phyloP scores from a whole-genome alignment of 2,888 invertebrate genomes.

The Muschampia plurimacula region DNA sequence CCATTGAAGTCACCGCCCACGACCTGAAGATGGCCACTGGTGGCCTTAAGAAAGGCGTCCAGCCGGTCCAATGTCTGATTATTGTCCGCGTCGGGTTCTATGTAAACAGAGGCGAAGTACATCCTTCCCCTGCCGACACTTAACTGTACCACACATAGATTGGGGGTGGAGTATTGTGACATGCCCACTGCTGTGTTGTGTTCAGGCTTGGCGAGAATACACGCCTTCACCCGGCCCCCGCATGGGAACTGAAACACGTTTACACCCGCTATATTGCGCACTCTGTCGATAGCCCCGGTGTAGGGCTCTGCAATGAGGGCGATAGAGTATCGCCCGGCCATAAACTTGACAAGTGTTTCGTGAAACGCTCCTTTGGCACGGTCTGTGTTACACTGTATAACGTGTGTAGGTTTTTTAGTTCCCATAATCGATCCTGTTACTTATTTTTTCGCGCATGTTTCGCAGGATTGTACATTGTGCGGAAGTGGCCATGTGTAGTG shows the following conservation, averaged over 20 bases:
- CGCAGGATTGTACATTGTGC: neutral
- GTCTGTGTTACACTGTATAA: neutral
- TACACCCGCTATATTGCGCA: neutral
- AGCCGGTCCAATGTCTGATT: neutral
- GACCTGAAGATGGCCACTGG: neutral
- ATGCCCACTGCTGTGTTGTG: neutral
- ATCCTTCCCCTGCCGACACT: neutral
- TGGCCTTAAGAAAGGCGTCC: neutral
- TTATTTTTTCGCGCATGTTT: neutral
- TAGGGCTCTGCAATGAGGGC: slow-evolving; percentile 1
- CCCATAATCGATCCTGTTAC: neutral
- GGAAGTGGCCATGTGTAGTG: neutral
- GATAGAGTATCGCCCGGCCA: neutral
- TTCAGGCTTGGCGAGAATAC: neutral
- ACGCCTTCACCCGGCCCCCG: neutral
- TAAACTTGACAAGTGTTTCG: neutral
- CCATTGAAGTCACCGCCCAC: neutral
- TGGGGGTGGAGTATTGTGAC: neutral
- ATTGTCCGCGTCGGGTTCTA: neutral
- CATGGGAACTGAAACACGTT: neutral
- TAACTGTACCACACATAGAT: neutral
- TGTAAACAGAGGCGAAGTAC: neutral
- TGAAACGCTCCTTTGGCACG: slow-evolving; percentile 1
- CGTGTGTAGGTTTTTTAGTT: neutral
- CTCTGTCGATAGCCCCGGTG: neutral